These are phyloP conservation scores for Astatotilapia flaviijosephi DNA, from an alignment of 2,113 vertebrate species.

Conservation along the genomic window DNA sequence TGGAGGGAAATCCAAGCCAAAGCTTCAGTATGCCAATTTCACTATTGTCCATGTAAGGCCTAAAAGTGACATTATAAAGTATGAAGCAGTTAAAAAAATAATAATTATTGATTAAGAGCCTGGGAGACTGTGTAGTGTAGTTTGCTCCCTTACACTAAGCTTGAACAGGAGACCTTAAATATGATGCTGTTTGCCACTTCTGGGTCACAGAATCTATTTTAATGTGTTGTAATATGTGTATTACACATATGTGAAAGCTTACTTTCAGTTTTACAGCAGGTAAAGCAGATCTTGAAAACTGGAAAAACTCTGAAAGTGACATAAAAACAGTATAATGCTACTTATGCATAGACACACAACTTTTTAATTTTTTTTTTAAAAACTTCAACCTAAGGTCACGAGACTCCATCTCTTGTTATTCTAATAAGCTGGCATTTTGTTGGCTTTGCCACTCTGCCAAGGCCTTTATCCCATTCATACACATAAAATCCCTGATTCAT, in stretches of 20 bases:
- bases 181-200: neutral
- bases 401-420: conserved; percentile 42
- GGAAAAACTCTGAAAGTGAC: neutral
- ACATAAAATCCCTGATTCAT: conserved; percentile 61
- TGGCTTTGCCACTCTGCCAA: conserved; percentile 25
- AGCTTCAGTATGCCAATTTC: neutral
- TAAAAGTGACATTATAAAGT: neutral
- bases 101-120: fast-evolving
- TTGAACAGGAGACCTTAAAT: neutral
- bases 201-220: neutral
- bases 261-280: neutral
- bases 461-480: conserved; percentile 40
- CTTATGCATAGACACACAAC: neutral
- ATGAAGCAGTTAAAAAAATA: neutral
- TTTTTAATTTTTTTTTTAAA: neutral
- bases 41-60: neutral
- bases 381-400: conserved; percentile 7
- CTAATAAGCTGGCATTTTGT: conserved; percentile 22
- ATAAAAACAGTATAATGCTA: neutral
- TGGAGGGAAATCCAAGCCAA: neutral
- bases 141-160: no score
- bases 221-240: neutral
- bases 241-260: neutral
- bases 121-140: neutral
- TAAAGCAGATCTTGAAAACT: neutral